Conservation (phyloP, 2,113 vertebrate genomes). For the Psilopogon haemacephalus region DNA sequence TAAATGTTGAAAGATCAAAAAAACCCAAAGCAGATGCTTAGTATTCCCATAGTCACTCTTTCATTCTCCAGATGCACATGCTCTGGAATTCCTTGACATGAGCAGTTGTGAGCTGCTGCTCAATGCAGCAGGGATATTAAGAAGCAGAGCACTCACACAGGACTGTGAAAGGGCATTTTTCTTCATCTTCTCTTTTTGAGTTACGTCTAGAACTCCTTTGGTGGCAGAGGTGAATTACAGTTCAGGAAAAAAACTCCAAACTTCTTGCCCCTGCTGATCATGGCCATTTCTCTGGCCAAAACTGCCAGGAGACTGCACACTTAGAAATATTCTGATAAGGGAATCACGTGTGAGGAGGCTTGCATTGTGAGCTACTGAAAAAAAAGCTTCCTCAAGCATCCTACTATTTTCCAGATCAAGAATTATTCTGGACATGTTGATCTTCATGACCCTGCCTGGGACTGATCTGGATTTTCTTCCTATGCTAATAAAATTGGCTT, state of each 20-base stretch:
- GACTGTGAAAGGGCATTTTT: not conserved
- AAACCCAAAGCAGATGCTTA: not conserved
- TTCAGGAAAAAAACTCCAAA: not conserved
- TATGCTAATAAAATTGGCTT: not conserved
- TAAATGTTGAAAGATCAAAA: not conserved
- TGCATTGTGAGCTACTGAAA: not conserved
- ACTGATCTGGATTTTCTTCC: not conserved
- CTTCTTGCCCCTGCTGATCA: not conserved
- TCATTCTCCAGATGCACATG: not conserved
- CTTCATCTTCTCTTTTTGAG: not conserved
- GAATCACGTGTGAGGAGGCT: not conserved
- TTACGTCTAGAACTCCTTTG: not conserved
- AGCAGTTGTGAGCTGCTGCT: not conserved
- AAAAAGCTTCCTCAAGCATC: not conserved
- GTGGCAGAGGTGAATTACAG: not conserved
- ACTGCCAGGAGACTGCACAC: not conserved
- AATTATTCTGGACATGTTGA: not conserved
- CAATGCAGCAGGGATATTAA: not conserved
- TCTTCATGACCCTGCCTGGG: rapidly evolving
- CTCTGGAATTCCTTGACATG: not conserved
- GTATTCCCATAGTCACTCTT: not conserved
- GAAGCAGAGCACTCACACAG: not conserved
- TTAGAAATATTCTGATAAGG: not conserved
- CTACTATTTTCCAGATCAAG: not conserved
- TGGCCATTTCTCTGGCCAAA: not conserved